Percentiles rank a stretch among this genome's conserved stretches.
These are phyloP conservation scores for Trachelipus rathkii DNA, from an alignment of 1,140 invertebrate species.

Conservation along the genomic window DNA sequence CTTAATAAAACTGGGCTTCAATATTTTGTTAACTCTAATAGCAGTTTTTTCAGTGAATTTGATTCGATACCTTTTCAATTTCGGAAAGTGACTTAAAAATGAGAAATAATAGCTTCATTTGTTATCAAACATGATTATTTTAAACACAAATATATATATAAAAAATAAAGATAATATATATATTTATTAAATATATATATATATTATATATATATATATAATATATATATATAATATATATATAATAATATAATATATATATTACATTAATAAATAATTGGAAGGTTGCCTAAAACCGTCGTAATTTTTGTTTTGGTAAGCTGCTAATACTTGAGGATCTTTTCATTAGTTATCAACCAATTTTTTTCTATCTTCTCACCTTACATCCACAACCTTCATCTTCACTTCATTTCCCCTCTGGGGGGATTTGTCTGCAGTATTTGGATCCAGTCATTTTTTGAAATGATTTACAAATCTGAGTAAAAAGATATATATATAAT, in stretches of 20 bases:
- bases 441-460: not conserved
- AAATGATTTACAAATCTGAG: not conserved
- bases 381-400: not conserved
- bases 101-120: too few species aligned
- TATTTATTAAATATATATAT: too few species aligned
- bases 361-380: slow-evolving; percentile 24
- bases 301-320: slow-evolving; percentile 49
- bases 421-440: not conserved
- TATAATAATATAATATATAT: slow-evolving; percentile 34
- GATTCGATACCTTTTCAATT: slow-evolving; percentile 73
- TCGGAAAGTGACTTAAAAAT: slow-evolving; percentile 59
- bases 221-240: too few species aligned
- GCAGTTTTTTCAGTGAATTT: slow-evolving; percentile 88
- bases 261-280: slow-evolving; percentile 46
- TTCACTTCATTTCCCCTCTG: not conserved
- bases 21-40: slow-evolving; percentile 77
- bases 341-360: slow-evolving; percentile 50
- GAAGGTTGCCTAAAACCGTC: slow-evolving; percentile 19
- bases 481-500: not conserved
- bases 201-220: too few species aligned
- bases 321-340: slow-evolving; percentile 53
- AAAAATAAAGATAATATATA: too few species aligned
- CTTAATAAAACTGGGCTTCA: slow-evolving; percentile 92
- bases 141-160: too few species aligned
- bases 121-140: too few species aligned